Conservation (phyloP, 2,797 vertebrate species). For the Saxicola maurus region DNA sequence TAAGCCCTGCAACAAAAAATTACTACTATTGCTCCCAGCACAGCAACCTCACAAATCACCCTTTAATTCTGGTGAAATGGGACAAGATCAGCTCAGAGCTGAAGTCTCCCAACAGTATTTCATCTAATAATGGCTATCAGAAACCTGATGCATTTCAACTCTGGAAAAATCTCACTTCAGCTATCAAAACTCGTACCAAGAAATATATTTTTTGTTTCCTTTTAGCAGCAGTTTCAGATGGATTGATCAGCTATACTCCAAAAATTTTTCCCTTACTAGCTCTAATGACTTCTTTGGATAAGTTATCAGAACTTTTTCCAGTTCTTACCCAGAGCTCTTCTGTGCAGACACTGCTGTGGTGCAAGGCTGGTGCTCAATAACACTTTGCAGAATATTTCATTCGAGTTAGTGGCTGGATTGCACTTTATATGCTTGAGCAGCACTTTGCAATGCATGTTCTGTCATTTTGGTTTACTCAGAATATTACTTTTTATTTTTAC, state of each 20-base stretch:
- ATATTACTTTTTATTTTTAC: conserved; percentile 33
- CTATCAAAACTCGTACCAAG: conserved; percentile 10
- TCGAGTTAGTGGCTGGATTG: not conserved
- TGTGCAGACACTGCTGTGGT: not conserved
- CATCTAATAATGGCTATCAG: conserved; percentile 48
- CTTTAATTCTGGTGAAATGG: conserved; percentile 53
- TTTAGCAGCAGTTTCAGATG: conserved; percentile 35
- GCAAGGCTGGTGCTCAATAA: not conserved
- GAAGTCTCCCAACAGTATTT: conserved; percentile 27
- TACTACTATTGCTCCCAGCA: conserved; percentile 4
- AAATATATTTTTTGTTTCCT: conserved; percentile 39
- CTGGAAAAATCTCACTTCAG: conserved; percentile 32
- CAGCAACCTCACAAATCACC: conserved; percentile 49
- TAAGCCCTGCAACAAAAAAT: conserved; percentile 28
- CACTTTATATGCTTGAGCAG: conserved; percentile 2
- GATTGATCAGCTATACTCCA: not conserved
- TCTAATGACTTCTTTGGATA: not conserved
- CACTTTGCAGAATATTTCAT: not conserved
- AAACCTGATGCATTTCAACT: conserved; percentile 26
- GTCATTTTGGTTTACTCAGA: conserved; percentile 25
- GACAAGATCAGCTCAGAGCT: conserved; percentile 44
- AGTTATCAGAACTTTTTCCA: not conserved
- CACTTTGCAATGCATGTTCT: conserved; percentile 2
- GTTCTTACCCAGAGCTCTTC: not conserved
- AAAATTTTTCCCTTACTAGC: not conserved